Percentiles rank a stretch among this genome's conserved stretches.
Conservation (phyloP, 2,797 vertebrate species). For the Gadopsis bispinosus region DNA sequence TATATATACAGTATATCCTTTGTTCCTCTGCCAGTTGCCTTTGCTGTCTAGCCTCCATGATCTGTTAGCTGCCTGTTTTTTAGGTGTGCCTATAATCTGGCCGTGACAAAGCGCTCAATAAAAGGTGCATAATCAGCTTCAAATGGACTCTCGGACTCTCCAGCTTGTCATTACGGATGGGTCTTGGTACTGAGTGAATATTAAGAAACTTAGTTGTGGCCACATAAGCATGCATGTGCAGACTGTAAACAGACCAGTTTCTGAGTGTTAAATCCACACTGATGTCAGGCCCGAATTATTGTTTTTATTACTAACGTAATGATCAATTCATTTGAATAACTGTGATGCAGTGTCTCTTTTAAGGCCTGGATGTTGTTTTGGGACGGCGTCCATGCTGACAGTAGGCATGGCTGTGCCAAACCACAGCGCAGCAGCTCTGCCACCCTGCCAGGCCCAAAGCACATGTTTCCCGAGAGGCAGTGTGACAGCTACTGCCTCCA, state of each 20-base stretch:
- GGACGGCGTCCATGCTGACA: conserved; percentile 19
- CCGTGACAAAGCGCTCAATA: too few species aligned
- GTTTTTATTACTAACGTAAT: background rate
- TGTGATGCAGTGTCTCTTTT: background rate
- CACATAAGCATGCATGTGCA: background rate
- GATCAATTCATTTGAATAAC: background rate
- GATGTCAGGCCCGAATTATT: too few species aligned
- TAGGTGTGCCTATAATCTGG: too few species aligned
- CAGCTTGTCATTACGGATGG: background rate
- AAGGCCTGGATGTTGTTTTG: conserved; percentile 5
- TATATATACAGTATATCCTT: too few species aligned
- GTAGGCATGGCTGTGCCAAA: conserved; percentile 58
- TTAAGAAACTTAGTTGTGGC: background rate
- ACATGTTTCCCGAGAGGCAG: conserved; percentile 57
- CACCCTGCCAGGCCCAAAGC: conserved; percentile 61
- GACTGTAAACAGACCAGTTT: background rate
- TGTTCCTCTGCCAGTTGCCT: too few species aligned
- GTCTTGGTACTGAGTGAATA: background rate
- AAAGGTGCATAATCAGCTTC: too few species aligned
- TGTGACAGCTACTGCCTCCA: conserved; percentile 48
- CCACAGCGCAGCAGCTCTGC: conserved; percentile 66
- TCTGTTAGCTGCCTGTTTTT: too few species aligned
- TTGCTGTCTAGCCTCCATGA: too few species aligned
- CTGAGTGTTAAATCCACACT: background rate
- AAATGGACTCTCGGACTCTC: too few species aligned